Conservation (phyloP, 2,888 invertebrate species). For the Ligdia adustata region DNA sequence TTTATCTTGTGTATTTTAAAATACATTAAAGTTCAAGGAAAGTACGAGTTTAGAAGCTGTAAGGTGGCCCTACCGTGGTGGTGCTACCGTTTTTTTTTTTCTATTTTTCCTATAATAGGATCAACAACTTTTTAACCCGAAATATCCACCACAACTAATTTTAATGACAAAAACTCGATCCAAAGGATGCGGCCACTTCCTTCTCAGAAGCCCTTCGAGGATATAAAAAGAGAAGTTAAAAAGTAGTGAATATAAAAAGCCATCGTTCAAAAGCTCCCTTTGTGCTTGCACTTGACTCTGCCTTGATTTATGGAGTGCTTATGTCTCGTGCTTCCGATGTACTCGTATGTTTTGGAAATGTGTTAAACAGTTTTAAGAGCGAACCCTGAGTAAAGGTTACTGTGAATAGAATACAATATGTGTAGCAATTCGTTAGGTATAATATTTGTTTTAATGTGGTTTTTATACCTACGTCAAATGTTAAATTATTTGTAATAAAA, state of each 20-base stretch:
- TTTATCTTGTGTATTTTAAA: no score
- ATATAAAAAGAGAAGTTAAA: slow-evolving; percentile 44
- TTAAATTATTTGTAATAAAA: no score
- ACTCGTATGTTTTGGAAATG: slow-evolving; percentile 11
- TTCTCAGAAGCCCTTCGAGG: slow-evolving; percentile 57
- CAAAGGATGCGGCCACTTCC: slow-evolving; percentile 52
- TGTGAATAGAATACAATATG: no score
- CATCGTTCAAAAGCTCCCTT: slow-evolving; percentile 11
- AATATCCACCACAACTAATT: slow-evolving; percentile 25
- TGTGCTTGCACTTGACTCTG: slow-evolving; percentile 35
- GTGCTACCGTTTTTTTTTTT: no score
- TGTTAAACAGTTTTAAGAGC: no score
- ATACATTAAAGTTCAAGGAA: no score
- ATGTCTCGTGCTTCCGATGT: slow-evolving; percentile 29
- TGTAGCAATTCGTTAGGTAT: no score
- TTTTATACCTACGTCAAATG: no score
- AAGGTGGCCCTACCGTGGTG: background rate
- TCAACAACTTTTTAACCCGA: slow-evolving; percentile 12
- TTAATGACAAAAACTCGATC: slow-evolving; percentile 26
- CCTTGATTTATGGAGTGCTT: slow-evolving; percentile 33
- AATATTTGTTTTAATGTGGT: no score
- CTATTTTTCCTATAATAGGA: slow-evolving; percentile 4
- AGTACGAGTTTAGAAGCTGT: background rate
- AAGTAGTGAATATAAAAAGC: slow-evolving; percentile 38
- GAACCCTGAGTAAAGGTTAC: no score